A percentile compares a stretch with the other conserved stretches of the same genome.
These are phyloP conservation scores for Polydrusus pterygomalis DNA, from an alignment of 2,888 invertebrate genomes.

Conservation along the genomic window DNA sequence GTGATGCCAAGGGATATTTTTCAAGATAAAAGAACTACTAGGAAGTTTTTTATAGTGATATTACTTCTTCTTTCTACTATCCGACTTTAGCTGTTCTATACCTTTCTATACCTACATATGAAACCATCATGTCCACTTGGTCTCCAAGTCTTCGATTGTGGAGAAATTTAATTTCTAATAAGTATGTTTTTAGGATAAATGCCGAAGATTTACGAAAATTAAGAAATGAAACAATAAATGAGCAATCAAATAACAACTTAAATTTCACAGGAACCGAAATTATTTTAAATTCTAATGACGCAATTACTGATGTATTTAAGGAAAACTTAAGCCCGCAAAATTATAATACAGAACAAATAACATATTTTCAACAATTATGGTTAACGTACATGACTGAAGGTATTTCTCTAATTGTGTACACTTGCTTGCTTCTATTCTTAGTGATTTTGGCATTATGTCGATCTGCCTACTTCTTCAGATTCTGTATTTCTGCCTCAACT, in stretches of 20 bases:
- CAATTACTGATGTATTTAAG: background rate
- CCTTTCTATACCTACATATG: no score
- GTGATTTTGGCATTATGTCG: constrained; percentile 69
- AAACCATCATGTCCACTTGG: no score
- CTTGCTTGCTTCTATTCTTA: constrained; percentile 61
- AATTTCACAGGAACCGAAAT: constrained; percentile 42
- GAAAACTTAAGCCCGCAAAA: background rate
- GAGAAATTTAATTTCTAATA: no score
- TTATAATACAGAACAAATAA: background rate
- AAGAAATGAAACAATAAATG: background rate
- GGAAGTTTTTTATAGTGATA: no score
- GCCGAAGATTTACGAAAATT: constrained; percentile 16
- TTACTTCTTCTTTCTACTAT: no score
- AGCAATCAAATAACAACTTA: background rate
- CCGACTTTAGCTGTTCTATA: no score
- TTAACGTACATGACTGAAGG: constrained; percentile 55
- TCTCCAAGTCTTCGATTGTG: no score
- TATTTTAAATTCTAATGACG: background rate
- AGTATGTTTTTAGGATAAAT: constrained; percentile 23
- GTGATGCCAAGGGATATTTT: no score
- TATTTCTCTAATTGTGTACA: constrained; percentile 66
- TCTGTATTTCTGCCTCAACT: constrained; percentile 74
- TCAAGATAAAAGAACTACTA: no score
- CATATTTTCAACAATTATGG: constrained; percentile 46
- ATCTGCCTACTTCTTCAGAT: constrained; percentile 73